These are phyloP conservation scores for Microcebus tavaratra DNA, from an alignment of 2,113 vertebrate genomes.

Conservation along the genomic window DNA sequence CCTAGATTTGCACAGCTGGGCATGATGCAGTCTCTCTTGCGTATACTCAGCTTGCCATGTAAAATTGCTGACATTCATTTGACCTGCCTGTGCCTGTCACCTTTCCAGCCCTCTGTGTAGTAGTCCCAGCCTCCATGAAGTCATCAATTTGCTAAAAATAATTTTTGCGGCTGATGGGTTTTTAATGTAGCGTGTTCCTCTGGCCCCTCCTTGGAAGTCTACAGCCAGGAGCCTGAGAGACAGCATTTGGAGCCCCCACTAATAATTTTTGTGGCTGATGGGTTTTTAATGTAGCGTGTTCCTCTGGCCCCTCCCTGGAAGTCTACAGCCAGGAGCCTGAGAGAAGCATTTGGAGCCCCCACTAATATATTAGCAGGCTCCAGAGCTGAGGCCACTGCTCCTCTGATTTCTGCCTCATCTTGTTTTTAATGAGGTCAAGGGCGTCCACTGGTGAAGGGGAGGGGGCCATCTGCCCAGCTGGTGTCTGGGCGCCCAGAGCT, in stretches of 20 bases:
- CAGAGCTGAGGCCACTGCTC: background rate
- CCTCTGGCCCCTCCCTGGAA: background rate
- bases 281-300: background rate
- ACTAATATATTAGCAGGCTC: background rate
- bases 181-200: background rate
- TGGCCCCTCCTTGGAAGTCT: background rate
- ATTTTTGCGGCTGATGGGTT: background rate
- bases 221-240: background rate
- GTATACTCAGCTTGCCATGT: background rate
- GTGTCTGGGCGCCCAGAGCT: background rate
- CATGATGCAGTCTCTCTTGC: too few species aligned
- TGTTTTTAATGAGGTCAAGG: conserved; percentile 37
- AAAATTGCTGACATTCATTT: background rate
- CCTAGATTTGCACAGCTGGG: background rate
- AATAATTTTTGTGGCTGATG: background rate
- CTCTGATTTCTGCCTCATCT: background rate
- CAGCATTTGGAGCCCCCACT: too few species aligned
- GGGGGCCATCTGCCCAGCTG: background rate
- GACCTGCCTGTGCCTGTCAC: background rate
- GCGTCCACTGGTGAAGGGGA: background rate
- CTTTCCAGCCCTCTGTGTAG: background rate
- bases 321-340: background rate
- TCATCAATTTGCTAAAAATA: background rate
- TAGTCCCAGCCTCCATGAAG: background rate
- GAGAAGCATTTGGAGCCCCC: background rate